These are phyloP conservation scores for Meteorus cinctellus DNA, from an alignment of 2,888 invertebrate species.

Conservation along the genomic window DNA sequence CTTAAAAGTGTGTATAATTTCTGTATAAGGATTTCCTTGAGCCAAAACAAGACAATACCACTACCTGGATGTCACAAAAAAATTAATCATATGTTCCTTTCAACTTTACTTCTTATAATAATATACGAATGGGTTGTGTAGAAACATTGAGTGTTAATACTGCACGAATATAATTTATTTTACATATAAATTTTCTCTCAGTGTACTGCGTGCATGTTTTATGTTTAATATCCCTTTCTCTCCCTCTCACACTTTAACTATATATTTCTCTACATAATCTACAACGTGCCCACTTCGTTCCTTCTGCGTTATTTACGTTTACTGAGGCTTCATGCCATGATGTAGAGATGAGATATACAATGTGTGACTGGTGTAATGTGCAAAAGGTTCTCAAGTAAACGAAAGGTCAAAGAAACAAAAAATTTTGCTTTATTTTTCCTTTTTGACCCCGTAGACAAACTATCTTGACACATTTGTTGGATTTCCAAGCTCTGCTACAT, in stretches of 20 bases:
- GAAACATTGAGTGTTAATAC: conserved; percentile 31
- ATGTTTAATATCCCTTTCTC: conserved; percentile 30
- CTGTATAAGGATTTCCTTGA: too few relatives aligned
- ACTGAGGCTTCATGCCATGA: conserved; percentile 44
- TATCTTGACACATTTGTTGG: not conserved
- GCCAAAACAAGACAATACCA: too few relatives aligned
- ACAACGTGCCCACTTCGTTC: conserved; percentile 33
- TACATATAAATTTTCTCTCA: conserved; percentile 24
- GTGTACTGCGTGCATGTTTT: conserved; percentile 10
- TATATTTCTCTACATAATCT: conserved; percentile 27
- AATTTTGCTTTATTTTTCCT: conserved; percentile 28
- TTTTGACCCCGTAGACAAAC: not conserved
- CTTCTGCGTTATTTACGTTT: conserved; percentile 47
- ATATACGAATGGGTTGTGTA: conserved; percentile 7
- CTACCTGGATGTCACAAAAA: not conserved
- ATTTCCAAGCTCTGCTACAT: not conserved
- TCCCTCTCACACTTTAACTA: conserved; percentile 24
- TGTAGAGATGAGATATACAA: conserved; percentile 43
- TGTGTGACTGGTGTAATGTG: conserved; percentile 35
- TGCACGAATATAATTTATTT: conserved; percentile 20
- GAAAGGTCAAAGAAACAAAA: conserved; percentile 55
- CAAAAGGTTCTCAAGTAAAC: conserved; percentile 54
- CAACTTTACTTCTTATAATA: not conserved
- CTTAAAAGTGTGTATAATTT: too few relatives aligned
- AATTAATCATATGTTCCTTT: not conserved